Conservation (phyloP, 37 sponge, comb jelly and placozoan species). For the Dysidea cf. avara region DNA sequence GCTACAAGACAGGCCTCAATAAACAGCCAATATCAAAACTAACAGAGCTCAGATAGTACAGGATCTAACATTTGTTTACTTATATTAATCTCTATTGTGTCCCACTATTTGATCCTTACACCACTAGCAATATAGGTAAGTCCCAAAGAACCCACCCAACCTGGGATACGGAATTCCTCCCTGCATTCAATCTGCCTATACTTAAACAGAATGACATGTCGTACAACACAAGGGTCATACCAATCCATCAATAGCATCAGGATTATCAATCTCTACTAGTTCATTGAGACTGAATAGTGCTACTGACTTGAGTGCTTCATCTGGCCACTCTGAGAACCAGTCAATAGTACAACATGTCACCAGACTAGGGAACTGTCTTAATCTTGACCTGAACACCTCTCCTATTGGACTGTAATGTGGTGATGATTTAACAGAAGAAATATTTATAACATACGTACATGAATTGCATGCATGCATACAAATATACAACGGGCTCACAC, state of each 20-base stretch:
- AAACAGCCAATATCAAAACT: too few relatives aligned
- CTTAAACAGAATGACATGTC: too few relatives aligned
- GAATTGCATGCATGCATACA: neutral
- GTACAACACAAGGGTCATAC: slow-evolving; percentile 37
- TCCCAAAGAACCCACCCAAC: too few relatives aligned
- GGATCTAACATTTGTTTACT: too few relatives aligned
- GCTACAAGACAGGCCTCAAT: too few relatives aligned
- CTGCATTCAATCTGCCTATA: too few relatives aligned
- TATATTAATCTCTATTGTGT: too few relatives aligned
- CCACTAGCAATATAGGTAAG: too few relatives aligned
- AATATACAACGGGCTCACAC: slow-evolving; percentile 1
- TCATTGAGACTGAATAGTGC: slow-evolving; percentile 82
- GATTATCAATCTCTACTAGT: slow-evolving; percentile 79
- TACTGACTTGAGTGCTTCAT: slow-evolving; percentile 93
- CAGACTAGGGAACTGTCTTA: slow-evolving; percentile 92
- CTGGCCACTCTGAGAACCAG: slow-evolving; percentile 99
- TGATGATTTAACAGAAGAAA: neutral
- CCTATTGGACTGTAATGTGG: slow-evolving; percentile 85
- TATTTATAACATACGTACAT: neutral
- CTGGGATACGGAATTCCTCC: too few relatives aligned
- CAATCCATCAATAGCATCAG: slow-evolving; percentile 60
- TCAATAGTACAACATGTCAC: slow-evolving; percentile 99
- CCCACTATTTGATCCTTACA: too few relatives aligned
- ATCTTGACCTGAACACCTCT: slow-evolving; percentile 92
- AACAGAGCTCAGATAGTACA: too few relatives aligned